Base-by-base conservation (phyloP, 1,140 invertebrate genomes). In the Helicoverpa armigera region DNA sequence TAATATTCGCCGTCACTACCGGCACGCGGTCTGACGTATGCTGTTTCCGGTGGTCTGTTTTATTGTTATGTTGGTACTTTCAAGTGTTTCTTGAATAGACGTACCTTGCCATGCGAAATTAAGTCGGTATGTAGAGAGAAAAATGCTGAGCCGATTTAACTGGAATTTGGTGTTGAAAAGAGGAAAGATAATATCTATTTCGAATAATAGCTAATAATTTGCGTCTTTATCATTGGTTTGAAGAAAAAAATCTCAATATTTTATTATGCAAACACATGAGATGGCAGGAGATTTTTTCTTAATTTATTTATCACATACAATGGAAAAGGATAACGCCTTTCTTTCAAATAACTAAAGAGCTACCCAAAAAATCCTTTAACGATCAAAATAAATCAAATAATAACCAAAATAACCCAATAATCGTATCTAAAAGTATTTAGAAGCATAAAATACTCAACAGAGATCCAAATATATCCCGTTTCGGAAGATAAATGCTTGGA, bases 401-500 rank as follows among this genome's bases (percentile, higher is more conserved):
- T 23, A 69, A 50, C 35, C 65, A 69, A 31, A 69, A 50, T 48
- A 51, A 18, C 65, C 43, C 16, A 69, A 54, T 51, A 72, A 31
- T 72, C 23, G 48, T 53, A 10, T 73, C 14, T 73, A 58, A 73
- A 18, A 56, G 29, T 7, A 48, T 56, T 10, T 51, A 73, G n/a
- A 43, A n/a, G 31, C 53, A 67, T 75, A 80, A 70, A 69, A 23
- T 70, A 23, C 75, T 51, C 73, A 56, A 54, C 61, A 16, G 48
- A 51, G 63, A 54, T 60, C 74, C 65, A 83, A 84, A 84, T 86
- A 78, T 76, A 79, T 86, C 80, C 82, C 82, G 85, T 89, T 85
- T 56, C 67, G 63, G 31, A 69, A 87, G 87, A 90, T 87, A 87
- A 89, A 88, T 84, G 87, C 81, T 58, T 76, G 87, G 78, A 83